A percentile compares a stretch with the other conserved stretches of the same genome.
These are phyloP conservation scores for Heliornis fulica DNA, from an alignment of 2,113 vertebrate genomes.

Conservation along the genomic window DNA sequence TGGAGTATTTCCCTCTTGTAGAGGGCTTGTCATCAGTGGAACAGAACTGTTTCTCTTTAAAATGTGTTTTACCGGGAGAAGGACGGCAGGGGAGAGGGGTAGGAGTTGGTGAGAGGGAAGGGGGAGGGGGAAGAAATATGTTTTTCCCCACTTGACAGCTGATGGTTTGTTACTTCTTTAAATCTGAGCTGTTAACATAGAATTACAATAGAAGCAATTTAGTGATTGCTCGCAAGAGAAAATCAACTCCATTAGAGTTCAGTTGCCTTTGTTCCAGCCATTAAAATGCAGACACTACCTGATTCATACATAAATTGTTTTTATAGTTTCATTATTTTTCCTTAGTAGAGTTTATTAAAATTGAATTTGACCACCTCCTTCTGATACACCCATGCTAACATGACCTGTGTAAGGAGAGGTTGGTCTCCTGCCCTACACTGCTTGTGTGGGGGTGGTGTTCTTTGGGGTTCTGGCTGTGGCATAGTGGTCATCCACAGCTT, in stretches of 20 bases:
- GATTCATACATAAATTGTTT: not conserved
- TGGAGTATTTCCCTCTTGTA: not conserved
- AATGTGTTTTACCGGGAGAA: not conserved
- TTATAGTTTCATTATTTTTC: not conserved
- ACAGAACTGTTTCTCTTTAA: not conserved
- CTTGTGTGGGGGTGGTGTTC: fast-evolving
- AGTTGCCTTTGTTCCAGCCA: not conserved
- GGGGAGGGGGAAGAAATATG: too few relatives aligned
- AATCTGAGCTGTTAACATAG: not conserved
- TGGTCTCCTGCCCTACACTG: fast-evolving
- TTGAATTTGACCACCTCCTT: not conserved
- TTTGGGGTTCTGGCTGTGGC: not conserved
- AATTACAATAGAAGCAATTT: conserved; percentile 24
- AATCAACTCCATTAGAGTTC: conserved; percentile 1
- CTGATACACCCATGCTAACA: fast-evolving
- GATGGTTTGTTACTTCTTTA: not conserved
- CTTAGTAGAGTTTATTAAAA: not conserved
- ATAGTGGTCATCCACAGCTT: not conserved
- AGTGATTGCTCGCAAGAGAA: not conserved
- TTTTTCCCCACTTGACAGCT: not conserved
- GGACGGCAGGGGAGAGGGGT: too few relatives aligned
- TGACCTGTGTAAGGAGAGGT: too few relatives aligned
- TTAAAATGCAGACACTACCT: not conserved
- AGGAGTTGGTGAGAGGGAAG: fast-evolving
- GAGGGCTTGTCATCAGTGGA: not conserved